Evolutionary conservation across 92 coral and sea anemone genomes (phyloP), one percentile per base, ranked within the genome.

Genomic region (Bergia sp.): DNA sequence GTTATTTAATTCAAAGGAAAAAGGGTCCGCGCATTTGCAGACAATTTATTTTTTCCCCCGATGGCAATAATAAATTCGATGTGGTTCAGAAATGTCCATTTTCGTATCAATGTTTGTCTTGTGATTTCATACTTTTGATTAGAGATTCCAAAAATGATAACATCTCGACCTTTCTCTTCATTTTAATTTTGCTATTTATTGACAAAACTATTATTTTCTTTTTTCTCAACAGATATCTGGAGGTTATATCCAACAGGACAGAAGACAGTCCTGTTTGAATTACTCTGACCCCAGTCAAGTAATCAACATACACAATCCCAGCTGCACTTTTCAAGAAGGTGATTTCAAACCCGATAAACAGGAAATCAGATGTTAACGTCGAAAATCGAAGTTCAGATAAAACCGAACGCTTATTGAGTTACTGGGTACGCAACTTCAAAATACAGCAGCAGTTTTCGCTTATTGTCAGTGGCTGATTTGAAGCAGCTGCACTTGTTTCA

Each of bases 331-430:
- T 44, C 53, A 37, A 69, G n/a, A 41, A n/a, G 21, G 18, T 66
- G 37, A 71, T 44, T 79, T 49, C 64, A 21, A 49, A 29, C 13
- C 44, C n/a, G 69, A 75, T 71, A 72, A 84, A 84, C 87, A 84
- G 87, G 79, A 84, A 83, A 84, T 45, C 65, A 29, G 15, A 71
- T 67, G 75, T 72, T 84, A 47, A 47, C 65, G 79, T 72, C 23
- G 44, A 44, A 10, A 65, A 84, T 47, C 49, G 44, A 84, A 73
- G 45, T 45, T 71, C 16, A 84, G 87, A 84, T 84, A 84, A 71
- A 84, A 82, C 4, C 53, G 29, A 5, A 40, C 41, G 29, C n/a
- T 47, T 66, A 43, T 69, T 37, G 79, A 29, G 69, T 29, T 29
- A 29, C 29, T 29, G 29, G 29, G 29, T 29, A 29, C 29, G 29